Evolutionary conservation across 2,888 invertebrate genomes (phyloP).

Genomic region (Zootermopsis nevadensis): DNA sequence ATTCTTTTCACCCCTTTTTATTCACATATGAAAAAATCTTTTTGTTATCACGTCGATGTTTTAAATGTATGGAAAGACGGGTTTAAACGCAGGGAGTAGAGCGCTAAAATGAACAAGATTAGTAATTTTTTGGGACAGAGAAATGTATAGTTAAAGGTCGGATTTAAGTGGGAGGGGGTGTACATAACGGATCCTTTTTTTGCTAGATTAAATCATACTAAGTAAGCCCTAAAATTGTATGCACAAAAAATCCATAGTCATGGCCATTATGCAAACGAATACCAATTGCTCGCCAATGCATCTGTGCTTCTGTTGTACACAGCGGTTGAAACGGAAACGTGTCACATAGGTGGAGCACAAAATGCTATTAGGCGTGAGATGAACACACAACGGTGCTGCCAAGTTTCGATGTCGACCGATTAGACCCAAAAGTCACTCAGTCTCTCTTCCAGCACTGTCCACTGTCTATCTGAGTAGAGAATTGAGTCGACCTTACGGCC

Average conservation of each 20-base stretch:
- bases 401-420: too few species aligned
- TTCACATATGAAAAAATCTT: constrained; percentile 19
- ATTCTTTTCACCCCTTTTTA: constrained; percentile 20
- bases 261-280: neutral
- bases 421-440: too few species aligned
- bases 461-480: too few species aligned
- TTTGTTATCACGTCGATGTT: constrained; percentile 43
- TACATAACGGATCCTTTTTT: neutral
- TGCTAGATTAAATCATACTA: neutral
- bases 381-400: too few species aligned
- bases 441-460: too few species aligned
- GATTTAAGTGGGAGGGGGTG: neutral
- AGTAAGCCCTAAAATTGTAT: neutral
- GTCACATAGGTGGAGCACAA: neutral
- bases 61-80: constrained; percentile 44
- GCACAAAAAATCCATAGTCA: neutral
- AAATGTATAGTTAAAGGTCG: neutral
- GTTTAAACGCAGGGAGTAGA: neutral
- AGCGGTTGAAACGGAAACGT: neutral
- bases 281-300: neutral
- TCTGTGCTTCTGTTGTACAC: neutral
- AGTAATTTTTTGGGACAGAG: neutral
- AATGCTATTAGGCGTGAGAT: too few species aligned
- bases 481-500: too few species aligned
- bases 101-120: constrained; percentile 26